A percentile compares a stretch with the other conserved stretches of the same genome.
Evolutionary conservation across 2,113 vertebrate species (phyloP).

Genomic region (Xiphophorus hellerii): DNA sequence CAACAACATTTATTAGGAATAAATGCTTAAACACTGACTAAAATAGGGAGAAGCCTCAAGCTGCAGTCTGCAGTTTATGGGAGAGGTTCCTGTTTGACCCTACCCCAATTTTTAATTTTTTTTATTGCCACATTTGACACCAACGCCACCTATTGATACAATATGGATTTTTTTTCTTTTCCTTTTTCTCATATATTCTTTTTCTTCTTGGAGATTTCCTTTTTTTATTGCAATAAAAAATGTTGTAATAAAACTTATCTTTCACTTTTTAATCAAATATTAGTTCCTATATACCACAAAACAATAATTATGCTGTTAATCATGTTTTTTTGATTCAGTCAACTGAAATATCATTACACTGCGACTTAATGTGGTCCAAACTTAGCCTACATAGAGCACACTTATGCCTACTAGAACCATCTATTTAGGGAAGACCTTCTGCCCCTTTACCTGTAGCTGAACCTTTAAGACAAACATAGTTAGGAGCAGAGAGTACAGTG

Average conservation of each 20-base stretch:
- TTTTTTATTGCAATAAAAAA: neutral
- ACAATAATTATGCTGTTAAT: neutral
- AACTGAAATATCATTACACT: neutral
- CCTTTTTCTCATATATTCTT: no score
- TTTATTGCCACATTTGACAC: no score
- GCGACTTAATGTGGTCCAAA: neutral
- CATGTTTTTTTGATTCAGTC: neutral
- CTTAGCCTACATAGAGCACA: neutral
- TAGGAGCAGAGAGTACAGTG: neutral
- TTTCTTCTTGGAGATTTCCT: no score
- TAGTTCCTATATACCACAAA: neutral
- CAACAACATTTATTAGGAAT: no score
- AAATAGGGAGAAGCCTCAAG: no score
- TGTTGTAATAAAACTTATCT: neutral
- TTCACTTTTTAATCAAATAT: no score
- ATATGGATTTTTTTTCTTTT: no score
- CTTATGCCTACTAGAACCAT: neutral
- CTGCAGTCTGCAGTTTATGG: no score
- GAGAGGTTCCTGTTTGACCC: no score
- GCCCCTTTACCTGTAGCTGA: constrained; percentile 10
- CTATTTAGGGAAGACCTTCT: neutral
- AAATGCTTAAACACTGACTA: no score
- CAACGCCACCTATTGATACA: no score
- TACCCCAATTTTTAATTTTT: no score
- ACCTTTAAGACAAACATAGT: constrained; percentile 26